Evolutionary conservation across 2,888 invertebrate species (phyloP).

Genomic region (Leptopilina myrica): DNA sequence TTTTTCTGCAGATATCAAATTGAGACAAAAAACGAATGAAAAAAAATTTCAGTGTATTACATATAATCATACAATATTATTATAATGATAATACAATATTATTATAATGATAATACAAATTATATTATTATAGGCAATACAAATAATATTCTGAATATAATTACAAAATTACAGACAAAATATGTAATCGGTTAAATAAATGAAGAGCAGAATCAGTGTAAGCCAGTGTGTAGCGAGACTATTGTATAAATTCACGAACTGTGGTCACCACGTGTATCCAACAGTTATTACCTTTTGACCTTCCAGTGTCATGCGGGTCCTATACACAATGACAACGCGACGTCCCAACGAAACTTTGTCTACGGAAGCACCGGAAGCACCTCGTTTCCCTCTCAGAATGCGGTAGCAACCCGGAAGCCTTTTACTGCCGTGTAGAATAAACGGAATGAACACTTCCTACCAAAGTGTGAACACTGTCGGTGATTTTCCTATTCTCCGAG

Average conservation of each 20-base stretch:
- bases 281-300: slow-evolving; percentile 60
- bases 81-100: too few species aligned
- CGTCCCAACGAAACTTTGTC: slow-evolving; percentile 36
- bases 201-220: too few species aligned
- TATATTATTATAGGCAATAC: too few species aligned
- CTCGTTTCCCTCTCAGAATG: slow-evolving; percentile 39
- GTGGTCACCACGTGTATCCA: slow-evolving; percentile 57
- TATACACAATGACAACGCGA: slow-evolving; percentile 40
- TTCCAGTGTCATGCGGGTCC: slow-evolving; percentile 45
- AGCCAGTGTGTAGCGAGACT: slow-evolving; percentile 38
- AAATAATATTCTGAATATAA: too few species aligned
- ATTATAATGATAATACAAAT: too few species aligned
- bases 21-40: too few species aligned
- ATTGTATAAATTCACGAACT: slow-evolving; percentile 54
- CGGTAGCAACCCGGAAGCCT: slow-evolving; percentile 29
- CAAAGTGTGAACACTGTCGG: slow-evolving; percentile 30
- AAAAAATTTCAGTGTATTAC: too few species aligned
- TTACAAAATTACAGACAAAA: too few species aligned
- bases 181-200: too few species aligned
- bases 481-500: slow-evolving; percentile 33
- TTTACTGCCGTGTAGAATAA: slow-evolving; percentile 33
- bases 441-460: slow-evolving; percentile 37
- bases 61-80: too few species aligned
- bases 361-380: slow-evolving; percentile 39
- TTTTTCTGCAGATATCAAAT: too few species aligned